Conservation (phyloP, 2,888 invertebrate species). For the Spodoptera exigua region DNA sequence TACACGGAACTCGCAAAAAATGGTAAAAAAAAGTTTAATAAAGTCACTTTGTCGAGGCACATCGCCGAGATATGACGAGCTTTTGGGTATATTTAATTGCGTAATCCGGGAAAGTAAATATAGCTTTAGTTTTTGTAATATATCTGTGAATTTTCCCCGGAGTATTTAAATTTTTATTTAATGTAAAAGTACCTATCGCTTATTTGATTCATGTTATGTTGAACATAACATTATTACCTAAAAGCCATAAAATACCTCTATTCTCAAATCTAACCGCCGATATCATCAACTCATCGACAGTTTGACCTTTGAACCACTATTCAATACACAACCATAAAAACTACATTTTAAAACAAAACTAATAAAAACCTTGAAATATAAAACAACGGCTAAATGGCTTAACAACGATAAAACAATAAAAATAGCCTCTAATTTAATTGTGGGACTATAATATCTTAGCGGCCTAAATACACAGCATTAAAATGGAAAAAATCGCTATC, state of each 20-base stretch:
- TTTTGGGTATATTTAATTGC: constrained; percentile 49
- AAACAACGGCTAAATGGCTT: constrained; percentile 18
- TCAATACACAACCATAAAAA: neutral
- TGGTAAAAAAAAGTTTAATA: constrained; percentile 83
- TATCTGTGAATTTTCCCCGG: neutral
- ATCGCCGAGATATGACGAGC: constrained; percentile 50
- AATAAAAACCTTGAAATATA: constrained; percentile 21
- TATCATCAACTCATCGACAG: constrained; percentile 13
- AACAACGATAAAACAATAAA: constrained; percentile 18
- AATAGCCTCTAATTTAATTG: constrained; percentile 11
- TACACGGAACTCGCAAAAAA: constrained; percentile 73
- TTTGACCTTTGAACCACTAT: constrained; percentile 9
- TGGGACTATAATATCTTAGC: constrained; percentile 15
- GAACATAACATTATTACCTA: neutral
- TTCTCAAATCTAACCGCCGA: constrained; percentile 1
- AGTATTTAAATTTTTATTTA: neutral
- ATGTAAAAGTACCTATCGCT: neutral
- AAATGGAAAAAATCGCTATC: constrained; percentile 47
- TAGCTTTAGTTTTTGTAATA: constrained; percentile 34
- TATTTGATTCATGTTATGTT: no score
- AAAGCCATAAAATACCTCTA: constrained; percentile 12
- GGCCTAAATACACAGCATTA: constrained; percentile 29
- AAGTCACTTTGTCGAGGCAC: constrained; percentile 65
- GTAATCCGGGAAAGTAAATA: constrained; percentile 42
- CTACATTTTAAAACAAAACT: constrained; percentile 6